Base-by-base conservation (phyloP, 2,113 vertebrate species). In the Gila orcuttii region DNA sequence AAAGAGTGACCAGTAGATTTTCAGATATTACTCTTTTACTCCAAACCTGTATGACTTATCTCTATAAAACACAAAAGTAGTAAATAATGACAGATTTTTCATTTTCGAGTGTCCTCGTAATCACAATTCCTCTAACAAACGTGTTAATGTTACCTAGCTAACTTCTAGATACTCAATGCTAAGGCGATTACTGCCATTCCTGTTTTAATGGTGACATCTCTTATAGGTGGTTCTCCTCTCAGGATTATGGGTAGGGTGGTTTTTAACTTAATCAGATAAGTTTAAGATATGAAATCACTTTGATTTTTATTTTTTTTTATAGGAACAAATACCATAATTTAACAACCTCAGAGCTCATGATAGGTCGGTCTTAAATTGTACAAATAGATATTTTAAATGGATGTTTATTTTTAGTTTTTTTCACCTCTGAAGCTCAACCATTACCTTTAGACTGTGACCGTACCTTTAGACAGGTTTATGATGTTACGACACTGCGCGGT, bases 171-270 rank as follows among this genome's bases (percentile, higher is more conserved):
- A 5, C 25, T 31, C 12, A 6, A 13, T 19, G 15, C 64, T 33
- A 25, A 33, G 64, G 28, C 7, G 17, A 68, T 33, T 9, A 31
- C 2, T 19, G 15, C 1, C 9, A 33, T 33, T 7, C 31, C 31
- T 68, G 64, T 68, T 33, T 68, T 28, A 33, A 68, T 68, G 64
- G 64, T 33, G 33, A 33, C 64, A 66, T 25, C 62, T 25, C 59
- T 28, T 64, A 64, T 64, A 6, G 60, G 25, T 25, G 59, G 23
- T 3, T 25, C 28, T 33, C 64, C 11, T 15, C 64, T 8, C 28
- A 68, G 64, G 17, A 33, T 68, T 68, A 33, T 68, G 64, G 15
- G 64, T 68, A 68, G 64, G 17, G 64, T 68, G 33, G 64, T 68
- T 31, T 66, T 66, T 66, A 1, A 62, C 25, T 28, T 33, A 33